Base-by-base conservation (phyloP, 1,140 invertebrate species). In the Teleogryllus occipitalis region DNA sequence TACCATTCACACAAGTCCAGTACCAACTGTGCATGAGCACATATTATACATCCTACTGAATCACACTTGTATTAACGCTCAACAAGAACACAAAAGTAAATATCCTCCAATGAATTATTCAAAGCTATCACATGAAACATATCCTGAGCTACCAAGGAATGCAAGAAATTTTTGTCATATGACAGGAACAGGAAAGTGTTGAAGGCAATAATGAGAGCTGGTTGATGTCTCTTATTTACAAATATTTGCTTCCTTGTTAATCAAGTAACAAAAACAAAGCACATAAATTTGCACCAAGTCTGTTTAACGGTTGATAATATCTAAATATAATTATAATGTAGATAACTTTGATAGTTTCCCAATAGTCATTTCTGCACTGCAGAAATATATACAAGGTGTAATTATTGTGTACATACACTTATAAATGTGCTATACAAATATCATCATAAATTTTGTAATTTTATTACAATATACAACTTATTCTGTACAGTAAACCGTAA, bases 101-200 rank as follows among this genome's bases (percentile, higher is more conserved):
- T 54, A 54, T 65, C 54, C 18, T 65, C 18, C 54, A 65, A 18
- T 14, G 0, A 18, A 14, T 14, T 65, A 65, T 65, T 65, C 54
- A 65, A 49, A 48, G n/a, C 76, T 77, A 77, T 21, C 46, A 76
- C 75, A 76, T 76, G 14, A 76, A 47, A 18, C 22, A 76, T 14
- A 46, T 77, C 76, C 76, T 77, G 76, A 77, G 76, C 76, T 77
- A 77, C 76, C 47, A 77, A 47, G 76, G 76, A 77, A 77, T 77
- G 76, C 48, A 48, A 21, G 22, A 10, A n/a, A 46, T 46, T n/a
- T 49, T n/a, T 49, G 48, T 21, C 47, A 47, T 48, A 77, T 22
- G 76, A 77, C 76, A 21, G 7, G 39, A 76, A 76, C 76, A 48
- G 48, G 46, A 54, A 47, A n/a, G n/a, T 48, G 76, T 47, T n/a